Evolutionary conservation across 2,113 vertebrate species (phyloP).

Genomic region (Cygnus buccinator): DNA sequence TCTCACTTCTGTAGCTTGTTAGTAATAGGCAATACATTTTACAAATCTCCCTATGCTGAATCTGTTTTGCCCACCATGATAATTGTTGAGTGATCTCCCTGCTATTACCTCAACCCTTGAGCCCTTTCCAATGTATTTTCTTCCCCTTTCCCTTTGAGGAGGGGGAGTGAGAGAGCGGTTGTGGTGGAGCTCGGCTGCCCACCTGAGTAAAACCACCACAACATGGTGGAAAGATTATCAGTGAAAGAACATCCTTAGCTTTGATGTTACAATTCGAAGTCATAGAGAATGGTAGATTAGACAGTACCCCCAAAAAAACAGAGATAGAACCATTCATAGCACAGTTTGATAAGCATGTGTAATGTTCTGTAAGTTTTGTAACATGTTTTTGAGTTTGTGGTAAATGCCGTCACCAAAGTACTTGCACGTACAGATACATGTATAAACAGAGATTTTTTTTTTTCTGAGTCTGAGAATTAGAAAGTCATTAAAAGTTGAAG

Average conservation of each 20-base stretch:
- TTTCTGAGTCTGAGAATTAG: not conserved
- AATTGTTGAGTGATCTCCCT: too few relatives aligned
- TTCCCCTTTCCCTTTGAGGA: too few relatives aligned
- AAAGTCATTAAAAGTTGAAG: not conserved
- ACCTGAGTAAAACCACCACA: not conserved
- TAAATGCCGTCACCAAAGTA: not conserved
- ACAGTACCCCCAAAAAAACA: not conserved
- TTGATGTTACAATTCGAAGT: not conserved
- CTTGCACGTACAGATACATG: not conserved
- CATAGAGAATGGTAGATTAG: not conserved
- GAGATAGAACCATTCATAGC: not conserved
- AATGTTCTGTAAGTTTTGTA: not conserved
- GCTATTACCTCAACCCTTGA: too few relatives aligned
- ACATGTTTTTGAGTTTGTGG: not conserved
- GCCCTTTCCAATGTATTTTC: too few relatives aligned
- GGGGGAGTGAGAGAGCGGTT: too few relatives aligned
- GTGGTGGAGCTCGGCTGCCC: too few relatives aligned
- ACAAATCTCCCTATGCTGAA: too few relatives aligned
- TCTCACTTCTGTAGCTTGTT: too few relatives aligned
- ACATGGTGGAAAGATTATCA: not conserved
- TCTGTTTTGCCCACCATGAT: too few relatives aligned
- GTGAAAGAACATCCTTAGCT: not conserved
- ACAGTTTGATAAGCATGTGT: not conserved
- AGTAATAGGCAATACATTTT: too few relatives aligned
- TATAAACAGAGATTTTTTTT: not conserved